phyloP scores from a whole-genome alignment of 2,888 invertebrate genomes.

The Lycia hirtaria region DNA sequence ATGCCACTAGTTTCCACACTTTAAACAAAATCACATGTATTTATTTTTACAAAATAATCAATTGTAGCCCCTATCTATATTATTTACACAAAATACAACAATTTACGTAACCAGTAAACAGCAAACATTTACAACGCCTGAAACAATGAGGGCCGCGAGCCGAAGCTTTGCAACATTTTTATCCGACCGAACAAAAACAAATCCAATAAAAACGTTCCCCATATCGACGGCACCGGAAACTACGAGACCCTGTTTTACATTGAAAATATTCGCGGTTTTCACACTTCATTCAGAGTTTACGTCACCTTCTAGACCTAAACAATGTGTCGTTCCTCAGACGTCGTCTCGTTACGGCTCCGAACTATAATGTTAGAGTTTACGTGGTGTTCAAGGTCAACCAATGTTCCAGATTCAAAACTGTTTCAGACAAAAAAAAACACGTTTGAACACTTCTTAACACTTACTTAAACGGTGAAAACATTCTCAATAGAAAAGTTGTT shows the following conservation, averaged over 20 bases:
- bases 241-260: too few species aligned
- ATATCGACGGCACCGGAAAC: too few species aligned
- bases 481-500: too few species aligned
- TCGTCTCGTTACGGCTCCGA: too few species aligned
- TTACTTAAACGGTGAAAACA: too few species aligned
- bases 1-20: neutral
- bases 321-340: too few species aligned
- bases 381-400: neutral
- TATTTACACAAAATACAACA: neutral
- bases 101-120: neutral
- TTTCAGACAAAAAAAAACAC: neutral
- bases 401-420: neutral
- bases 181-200: too few species aligned
- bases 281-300: too few species aligned
- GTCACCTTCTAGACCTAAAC: too few species aligned
- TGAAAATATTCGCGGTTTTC: too few species aligned
- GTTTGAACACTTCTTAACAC: too few species aligned
- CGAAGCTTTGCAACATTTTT: neutral
- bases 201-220: neutral
- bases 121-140: neutral
- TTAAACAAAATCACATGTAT: neutral
- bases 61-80: neutral
- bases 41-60: neutral
- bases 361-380: too few species aligned
- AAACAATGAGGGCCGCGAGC: neutral